Conservation (phyloP, 2,888 invertebrate species). For the Choreutis nemorana region DNA sequence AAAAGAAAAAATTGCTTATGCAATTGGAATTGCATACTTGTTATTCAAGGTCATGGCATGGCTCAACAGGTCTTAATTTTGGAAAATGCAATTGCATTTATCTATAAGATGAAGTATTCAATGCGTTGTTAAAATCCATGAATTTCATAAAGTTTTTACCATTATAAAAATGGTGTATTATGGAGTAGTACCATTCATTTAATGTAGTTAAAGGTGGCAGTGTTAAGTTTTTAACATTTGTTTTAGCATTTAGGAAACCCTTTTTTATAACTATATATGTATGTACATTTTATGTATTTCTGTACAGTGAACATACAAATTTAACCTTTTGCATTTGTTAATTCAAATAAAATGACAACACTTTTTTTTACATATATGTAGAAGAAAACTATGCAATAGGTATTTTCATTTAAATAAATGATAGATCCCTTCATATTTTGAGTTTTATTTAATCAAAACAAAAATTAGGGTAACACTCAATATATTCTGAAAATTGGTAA, state of each 20-base stretch:
- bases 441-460: background rate
- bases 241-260: conserved; percentile 48
- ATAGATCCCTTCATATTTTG: conserved; percentile 17
- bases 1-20: conserved; percentile 86
- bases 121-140: conserved; percentile 28
- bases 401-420: conserved; percentile 50
- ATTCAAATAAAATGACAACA: conserved; percentile 28
- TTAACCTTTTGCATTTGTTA: conserved; percentile 25
- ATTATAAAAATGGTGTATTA: conserved; percentile 3
- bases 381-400: conserved; percentile 32
- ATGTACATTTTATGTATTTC: conserved; percentile 19
- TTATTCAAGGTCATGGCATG: conserved; percentile 86
- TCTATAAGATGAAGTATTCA: conserved; percentile 45
- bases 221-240: conserved; percentile 26
- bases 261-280: conserved; percentile 18
- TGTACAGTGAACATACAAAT: conserved; percentile 37
- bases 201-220: conserved; percentile 21
- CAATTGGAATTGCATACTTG: conserved; percentile 85
- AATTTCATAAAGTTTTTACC: conserved; percentile 32
- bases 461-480: conserved; percentile 47
- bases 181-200: conserved; percentile 7
- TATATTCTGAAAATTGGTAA: conserved; percentile 50
- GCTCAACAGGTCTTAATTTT: conserved; percentile 66
- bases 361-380: conserved; percentile 29
- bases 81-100: conserved; percentile 23